Evolutionary conservation across 2,113 vertebrate genomes (phyloP), one percentile per base, ranked within the genome.

Genomic region (Stegastes partitus): DNA sequence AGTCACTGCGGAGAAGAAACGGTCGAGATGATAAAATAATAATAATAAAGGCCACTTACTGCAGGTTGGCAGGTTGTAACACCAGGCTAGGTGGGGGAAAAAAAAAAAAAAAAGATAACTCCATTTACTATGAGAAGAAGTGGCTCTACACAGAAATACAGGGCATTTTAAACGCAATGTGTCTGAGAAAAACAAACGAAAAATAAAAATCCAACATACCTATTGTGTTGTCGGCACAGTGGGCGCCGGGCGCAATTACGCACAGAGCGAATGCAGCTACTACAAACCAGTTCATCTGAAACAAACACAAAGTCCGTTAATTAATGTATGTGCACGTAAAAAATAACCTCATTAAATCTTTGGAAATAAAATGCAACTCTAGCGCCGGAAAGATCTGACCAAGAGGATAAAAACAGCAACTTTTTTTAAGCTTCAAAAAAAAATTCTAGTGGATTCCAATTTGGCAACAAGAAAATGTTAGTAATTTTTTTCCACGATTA

Each of bases 71-170:
- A 11, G 0, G 18, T 91, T 37, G 23, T 90, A 93, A 74, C 90
- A 93, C 90, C 91, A 93, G 0, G 0, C 91, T 93, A 34, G 31
- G 53, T 93, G 10, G 31, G 53, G 12, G 55, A n/a, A 8, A 22
- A 15, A 22, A 67, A 21, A 5, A 23, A 6, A 2, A 1, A 0
- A 44, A 7, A 67, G 3, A 51, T 11, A 45, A 5, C 1, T 22
- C 28, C 4, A 28, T 2, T 18, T 26, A n/a, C 15, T 42, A 2
- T 61, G 8, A 44, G 14, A 47, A 21, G 3, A 0, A 16, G 3
- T 28, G 6, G 28, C 7, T 45, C 16, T 16, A 61, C 11, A 14
- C 8, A 15, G 39, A 42, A 42, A 42, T 15, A 4, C 12, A 14
- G 12, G 39, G 12, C 39, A 12, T 42, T 15, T 42, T 42, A 2